phyloP scores from a whole-genome alignment of 2,797 vertebrate genomes.

The Phataginus tricuspis region DNA sequence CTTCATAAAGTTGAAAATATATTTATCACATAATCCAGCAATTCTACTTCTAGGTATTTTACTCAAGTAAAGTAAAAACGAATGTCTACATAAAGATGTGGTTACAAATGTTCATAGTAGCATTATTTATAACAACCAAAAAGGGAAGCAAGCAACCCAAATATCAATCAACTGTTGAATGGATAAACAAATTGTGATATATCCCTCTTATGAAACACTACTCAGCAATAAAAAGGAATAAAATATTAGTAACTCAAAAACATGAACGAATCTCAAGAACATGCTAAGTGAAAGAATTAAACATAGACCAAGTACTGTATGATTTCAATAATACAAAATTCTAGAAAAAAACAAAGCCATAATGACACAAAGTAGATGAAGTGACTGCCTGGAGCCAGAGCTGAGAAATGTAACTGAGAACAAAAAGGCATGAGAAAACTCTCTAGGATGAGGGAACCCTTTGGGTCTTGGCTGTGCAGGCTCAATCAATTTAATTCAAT shows the following conservation, averaged over 20 bases:
- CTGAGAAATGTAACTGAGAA: neutral
- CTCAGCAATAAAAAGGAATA: neutral
- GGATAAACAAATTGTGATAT: neutral
- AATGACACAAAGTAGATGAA: neutral
- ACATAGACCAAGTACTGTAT: neutral
- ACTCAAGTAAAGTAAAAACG: neutral
- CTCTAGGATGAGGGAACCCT: neutral
- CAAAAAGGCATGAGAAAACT: neutral
- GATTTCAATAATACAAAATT: neutral
- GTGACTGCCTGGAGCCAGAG: neutral
- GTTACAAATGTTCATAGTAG: neutral
- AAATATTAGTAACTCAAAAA: slow-evolving; percentile 26
- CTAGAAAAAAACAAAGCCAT: neutral
- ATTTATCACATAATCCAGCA: neutral
- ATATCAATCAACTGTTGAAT: neutral
- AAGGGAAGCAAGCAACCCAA: neutral
- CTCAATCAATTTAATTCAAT: neutral
- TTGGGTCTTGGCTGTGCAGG: neutral
- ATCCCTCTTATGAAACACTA: neutral
- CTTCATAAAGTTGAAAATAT: neutral
- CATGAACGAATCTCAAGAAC: neutral
- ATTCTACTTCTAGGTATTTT: neutral
- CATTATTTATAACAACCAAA: slow-evolving; percentile 6
- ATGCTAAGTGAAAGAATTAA: neutral
- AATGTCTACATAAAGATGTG: neutral